phyloP scores from a whole-genome alignment of 2,888 invertebrate species.

The Bombyx huttoni region DNA sequence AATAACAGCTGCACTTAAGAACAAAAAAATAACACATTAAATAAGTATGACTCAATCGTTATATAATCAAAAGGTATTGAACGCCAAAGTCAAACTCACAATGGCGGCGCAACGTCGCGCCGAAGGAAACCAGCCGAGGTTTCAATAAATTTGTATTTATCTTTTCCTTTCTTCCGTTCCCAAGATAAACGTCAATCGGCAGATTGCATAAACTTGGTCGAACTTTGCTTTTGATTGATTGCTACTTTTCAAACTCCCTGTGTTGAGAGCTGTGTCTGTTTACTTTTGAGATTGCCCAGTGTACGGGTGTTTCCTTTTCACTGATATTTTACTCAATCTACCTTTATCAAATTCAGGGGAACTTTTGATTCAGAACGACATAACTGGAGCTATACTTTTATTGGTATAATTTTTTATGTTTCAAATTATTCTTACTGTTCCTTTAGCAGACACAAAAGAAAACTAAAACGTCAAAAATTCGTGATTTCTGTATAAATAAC shows the following conservation, averaged over 20 bases:
- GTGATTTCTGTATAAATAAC: too few species aligned
- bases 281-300: not conserved
- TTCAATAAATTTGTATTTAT: conserved; percentile 22
- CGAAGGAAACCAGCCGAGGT: conserved; percentile 4
- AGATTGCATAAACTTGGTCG: conserved; percentile 28
- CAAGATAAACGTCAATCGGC: conserved; percentile 34
- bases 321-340: not conserved
- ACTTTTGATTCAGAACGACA: too few species aligned
- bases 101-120: conserved; percentile 10
- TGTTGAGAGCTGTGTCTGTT: not conserved
- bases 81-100: conserved; percentile 2
- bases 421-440: too few species aligned
- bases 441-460: too few species aligned
- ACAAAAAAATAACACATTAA: too few species aligned
- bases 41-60: not conserved
- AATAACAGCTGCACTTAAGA: too few species aligned
- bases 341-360: too few species aligned
- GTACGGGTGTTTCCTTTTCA: not conserved
- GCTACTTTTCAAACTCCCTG: conserved; percentile 8
- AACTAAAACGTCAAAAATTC: too few species aligned
- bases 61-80: not conserved
- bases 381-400: too few species aligned
- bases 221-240: conserved; percentile 32
- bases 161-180: conserved; percentile 27
- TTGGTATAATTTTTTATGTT: too few species aligned